Evolutionary conservation across 1,140 invertebrate species (phyloP).

Genomic region (Drosophila sechellia): DNA sequence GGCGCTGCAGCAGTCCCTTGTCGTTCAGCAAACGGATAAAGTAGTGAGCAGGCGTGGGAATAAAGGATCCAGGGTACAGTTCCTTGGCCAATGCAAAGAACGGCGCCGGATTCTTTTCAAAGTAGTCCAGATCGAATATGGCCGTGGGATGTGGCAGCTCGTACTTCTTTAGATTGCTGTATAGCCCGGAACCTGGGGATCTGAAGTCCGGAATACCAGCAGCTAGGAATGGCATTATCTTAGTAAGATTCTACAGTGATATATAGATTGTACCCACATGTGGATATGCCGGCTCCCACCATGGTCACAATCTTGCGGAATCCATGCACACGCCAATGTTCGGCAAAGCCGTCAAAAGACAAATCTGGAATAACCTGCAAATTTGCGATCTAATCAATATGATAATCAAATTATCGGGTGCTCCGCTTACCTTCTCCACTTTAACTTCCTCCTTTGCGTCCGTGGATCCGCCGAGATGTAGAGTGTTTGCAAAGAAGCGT

Average conservation of each 20-base stretch:
- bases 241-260: background rate
- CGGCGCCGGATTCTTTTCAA: constrained; percentile 92
- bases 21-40: constrained; percentile 92
- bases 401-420: background rate
- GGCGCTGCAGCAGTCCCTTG: constrained; percentile 91
- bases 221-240: constrained; percentile 86
- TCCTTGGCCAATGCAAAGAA: constrained; percentile 95
- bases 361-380: constrained; percentile 86
- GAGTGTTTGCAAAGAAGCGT: constrained; percentile 56
- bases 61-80: constrained; percentile 92
- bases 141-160: constrained; percentile 96
- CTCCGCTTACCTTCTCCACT: constrained; percentile 44
- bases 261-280: constrained; percentile 88
- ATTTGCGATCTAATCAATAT: background rate
- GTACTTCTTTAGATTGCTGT: constrained; percentile 96
- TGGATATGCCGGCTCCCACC: constrained; percentile 97
- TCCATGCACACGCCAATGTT: constrained; percentile 90
- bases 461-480: constrained; percentile 31
- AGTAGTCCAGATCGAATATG: constrained; percentile 96
- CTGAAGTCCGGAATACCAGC: constrained; percentile 98
- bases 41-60: constrained; percentile 93
- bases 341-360: constrained; percentile 88
- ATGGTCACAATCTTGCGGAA: constrained; percentile 96
- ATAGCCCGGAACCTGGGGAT: constrained; percentile 95
- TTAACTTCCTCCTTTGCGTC: constrained; percentile 15